phyloP scores from a whole-genome alignment of 2,888 invertebrate genomes.

The Lymantria dispar region DNA sequence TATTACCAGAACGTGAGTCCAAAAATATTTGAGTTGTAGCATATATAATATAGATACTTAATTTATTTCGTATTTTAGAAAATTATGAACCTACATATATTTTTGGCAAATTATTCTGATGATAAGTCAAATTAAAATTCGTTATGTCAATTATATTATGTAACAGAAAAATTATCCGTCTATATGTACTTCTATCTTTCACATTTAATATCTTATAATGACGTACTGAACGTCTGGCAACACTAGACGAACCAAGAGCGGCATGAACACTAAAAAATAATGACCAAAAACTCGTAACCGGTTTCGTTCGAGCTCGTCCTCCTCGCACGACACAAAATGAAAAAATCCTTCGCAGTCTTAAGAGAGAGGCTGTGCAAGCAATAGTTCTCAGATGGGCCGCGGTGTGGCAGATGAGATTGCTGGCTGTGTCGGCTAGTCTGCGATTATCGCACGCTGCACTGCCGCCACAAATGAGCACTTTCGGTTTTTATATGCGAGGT shows the following conservation, averaged over 20 bases:
- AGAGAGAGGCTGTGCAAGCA: constrained; percentile 39
- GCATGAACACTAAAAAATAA: constrained; percentile 69
- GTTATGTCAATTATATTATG: background rate
- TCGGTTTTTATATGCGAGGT: constrained; percentile 26
- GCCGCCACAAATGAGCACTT: constrained; percentile 44
- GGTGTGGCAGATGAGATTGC: constrained; percentile 42
- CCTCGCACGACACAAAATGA: constrained; percentile 68
- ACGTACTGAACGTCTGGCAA: constrained; percentile 6
- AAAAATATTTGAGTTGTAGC: background rate
- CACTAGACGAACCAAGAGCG: constrained; percentile 38
- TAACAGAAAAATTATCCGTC: constrained; percentile 20
- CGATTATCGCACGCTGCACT: constrained; percentile 34
- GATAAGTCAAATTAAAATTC: background rate
- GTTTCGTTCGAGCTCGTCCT: constrained; percentile 67
- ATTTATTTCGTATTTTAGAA: background rate
- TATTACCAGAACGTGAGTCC: background rate
- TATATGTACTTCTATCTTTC: constrained; percentile 7
- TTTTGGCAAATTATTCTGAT: background rate
- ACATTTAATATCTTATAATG: background rate
- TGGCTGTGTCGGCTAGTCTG: constrained; percentile 43
- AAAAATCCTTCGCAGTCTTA: constrained; percentile 60
- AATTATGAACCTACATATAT: background rate
- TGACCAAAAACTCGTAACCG: constrained; percentile 71
- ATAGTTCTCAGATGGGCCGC: constrained; percentile 58
- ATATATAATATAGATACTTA: background rate